Conservation (phyloP, 2,888 invertebrate species). For the Caenorhabditis angaria region DNA sequence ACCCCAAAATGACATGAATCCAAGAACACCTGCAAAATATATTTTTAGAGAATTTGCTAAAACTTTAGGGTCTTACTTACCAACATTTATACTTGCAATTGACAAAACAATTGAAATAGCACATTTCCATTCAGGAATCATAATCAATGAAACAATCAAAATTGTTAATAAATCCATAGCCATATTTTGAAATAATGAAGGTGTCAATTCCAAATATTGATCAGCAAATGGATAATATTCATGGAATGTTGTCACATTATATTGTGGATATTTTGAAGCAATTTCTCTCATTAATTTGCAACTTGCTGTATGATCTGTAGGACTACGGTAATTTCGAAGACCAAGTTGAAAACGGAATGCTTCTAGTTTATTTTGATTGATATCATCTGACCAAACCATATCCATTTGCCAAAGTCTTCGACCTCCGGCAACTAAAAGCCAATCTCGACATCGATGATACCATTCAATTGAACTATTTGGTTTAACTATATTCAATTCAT, state of each 20-base stretch:
- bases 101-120: conserved; percentile 92
- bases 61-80: background rate
- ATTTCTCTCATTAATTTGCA: conserved; percentile 68
- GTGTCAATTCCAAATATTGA: conserved; percentile 71
- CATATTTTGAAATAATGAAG: conserved; percentile 78
- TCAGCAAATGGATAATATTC: conserved; percentile 96
- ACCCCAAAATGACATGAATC: conserved; percentile 72
- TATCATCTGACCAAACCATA: conserved; percentile 65
- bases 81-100: conserved; percentile 78
- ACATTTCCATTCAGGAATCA: conserved; percentile 89
- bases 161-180: conserved; percentile 88
- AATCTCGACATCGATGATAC: conserved; percentile 66
- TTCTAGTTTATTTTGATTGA: conserved; percentile 32
- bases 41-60: conserved; percentile 8
- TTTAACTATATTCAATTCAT: conserved; percentile 50
- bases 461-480: conserved; percentile 63
- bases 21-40: conserved; percentile 55
- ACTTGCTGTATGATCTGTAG: conserved; percentile 73
- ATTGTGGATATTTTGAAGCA: conserved; percentile 51
- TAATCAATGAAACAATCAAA: conserved; percentile 91
- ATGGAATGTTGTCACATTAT: conserved; percentile 91
- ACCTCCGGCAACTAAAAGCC: conserved; percentile 69
- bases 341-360: conserved; percentile 71
- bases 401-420: conserved; percentile 69
- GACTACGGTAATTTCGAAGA: conserved; percentile 68